phyloP scores from a whole-genome alignment of 2,797 vertebrate genomes.

The Hydrolagus colliei region DNA sequence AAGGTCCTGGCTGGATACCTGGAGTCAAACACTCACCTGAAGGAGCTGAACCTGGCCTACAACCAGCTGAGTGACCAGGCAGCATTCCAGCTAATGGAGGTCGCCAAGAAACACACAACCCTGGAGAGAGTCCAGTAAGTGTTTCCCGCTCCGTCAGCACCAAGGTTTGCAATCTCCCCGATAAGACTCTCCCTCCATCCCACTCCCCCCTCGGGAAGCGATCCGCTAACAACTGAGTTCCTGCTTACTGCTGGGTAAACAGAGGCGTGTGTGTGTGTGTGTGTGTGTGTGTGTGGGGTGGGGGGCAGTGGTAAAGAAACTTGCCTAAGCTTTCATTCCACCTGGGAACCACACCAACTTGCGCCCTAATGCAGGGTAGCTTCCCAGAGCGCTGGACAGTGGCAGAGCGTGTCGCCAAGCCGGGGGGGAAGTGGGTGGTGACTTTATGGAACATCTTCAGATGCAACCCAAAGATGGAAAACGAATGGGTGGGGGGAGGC shows the following conservation, averaged over 20 bases:
- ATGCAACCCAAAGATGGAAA: background rate
- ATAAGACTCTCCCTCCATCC: background rate
- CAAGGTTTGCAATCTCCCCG: background rate
- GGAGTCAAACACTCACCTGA: conserved; percentile 57
- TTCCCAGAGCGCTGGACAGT: no score
- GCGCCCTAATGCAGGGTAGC: no score
- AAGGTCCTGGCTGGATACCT: conserved; percentile 63
- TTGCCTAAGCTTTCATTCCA: background rate
- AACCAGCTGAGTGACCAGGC: conserved; percentile 77
- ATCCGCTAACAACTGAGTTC: no score
- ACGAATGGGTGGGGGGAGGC: background rate
- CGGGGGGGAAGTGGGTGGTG: no score
- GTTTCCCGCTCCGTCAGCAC: background rate
- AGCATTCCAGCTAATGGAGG: conserved; percentile 70
- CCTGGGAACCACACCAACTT: no score
- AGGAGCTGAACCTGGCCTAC: conserved; percentile 87
- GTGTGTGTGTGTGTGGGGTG: no score
- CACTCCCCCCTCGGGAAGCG: background rate
- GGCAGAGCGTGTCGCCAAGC: no score
- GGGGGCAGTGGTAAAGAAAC: no score
- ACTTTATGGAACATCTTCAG: background rate
- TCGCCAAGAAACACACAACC: conserved; percentile 69
- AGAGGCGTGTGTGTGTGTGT: no score
- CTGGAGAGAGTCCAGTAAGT: conserved; percentile 87
- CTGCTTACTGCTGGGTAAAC: no score